A percentile compares a stretch with the other conserved stretches of the same genome.
phyloP scores from a whole-genome alignment of 2,113 vertebrate species.

The Scalopus aquaticus region DNA sequence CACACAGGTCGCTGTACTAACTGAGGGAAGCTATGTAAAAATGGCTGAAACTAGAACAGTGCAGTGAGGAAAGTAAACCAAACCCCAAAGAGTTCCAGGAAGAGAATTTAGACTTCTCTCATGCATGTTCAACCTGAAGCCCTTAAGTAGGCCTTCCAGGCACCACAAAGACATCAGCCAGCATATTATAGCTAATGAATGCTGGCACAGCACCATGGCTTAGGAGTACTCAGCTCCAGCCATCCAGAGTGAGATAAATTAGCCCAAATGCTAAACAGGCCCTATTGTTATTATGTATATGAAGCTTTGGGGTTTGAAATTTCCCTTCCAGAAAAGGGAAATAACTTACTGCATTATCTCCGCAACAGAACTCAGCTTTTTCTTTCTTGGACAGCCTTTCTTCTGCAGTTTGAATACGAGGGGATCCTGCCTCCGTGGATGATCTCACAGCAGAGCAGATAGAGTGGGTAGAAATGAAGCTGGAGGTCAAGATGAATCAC shows the following conservation, averaged over 20 bases:
- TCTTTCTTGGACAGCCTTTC: constrained; percentile 75
- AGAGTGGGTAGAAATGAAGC: neutral
- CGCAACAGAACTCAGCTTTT: constrained; percentile 76
- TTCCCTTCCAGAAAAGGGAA: constrained; percentile 80
- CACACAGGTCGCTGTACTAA: neutral
- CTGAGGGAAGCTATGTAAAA: neutral
- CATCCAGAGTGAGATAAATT: constrained; percentile 75
- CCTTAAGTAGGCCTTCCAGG: constrained; percentile 72
- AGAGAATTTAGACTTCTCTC: constrained; percentile 67
- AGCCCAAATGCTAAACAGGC: constrained; percentile 79
- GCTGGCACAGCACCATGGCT: constrained; percentile 71
- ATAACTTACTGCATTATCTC: constrained; percentile 77
- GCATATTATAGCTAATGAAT: constrained; percentile 80
- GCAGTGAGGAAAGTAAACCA: neutral
- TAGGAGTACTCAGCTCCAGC: constrained; percentile 47
- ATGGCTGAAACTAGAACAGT: neutral
- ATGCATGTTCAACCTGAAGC: constrained; percentile 52
- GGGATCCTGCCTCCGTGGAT: constrained; percentile 35
- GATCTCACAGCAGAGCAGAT: constrained; percentile 67
- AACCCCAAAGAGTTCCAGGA: constrained; percentile 42
- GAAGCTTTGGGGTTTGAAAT: constrained; percentile 75
- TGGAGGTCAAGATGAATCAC: neutral
- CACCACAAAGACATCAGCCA: constrained; percentile 73
- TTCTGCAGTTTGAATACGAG: constrained; percentile 61
- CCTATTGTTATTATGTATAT: constrained; percentile 79